A percentile compares a stretch with the other conserved stretches of the same genome.
phyloP scores from a whole-genome alignment of 1,140 invertebrate species.

The Hypothenemus hampei region DNA sequence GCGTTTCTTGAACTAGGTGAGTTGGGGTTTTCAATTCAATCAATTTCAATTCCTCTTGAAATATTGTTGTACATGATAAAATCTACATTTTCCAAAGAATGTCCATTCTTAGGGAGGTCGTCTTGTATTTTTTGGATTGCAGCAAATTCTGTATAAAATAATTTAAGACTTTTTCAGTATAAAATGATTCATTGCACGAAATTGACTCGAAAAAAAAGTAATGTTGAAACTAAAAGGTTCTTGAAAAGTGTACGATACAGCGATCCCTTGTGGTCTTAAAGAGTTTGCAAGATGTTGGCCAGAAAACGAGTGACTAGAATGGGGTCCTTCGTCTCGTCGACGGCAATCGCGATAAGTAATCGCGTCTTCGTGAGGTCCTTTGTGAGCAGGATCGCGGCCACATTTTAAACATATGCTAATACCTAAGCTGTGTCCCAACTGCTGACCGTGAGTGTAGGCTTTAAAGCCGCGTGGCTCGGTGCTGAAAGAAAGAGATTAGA shows the following conservation, averaged over 20 bases:
- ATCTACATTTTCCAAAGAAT: too few species aligned
- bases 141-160: too few species aligned
- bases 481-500: conserved; percentile 3
- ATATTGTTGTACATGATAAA: too few species aligned
- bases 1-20: too few species aligned
- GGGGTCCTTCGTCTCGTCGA: conserved; percentile 11
- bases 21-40: too few species aligned
- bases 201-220: not conserved
- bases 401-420: conserved; percentile 47
- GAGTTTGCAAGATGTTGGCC: conserved; percentile 35
- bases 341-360: conserved; percentile 44
- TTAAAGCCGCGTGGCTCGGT: conserved; percentile 20
- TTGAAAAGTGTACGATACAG: too few species aligned
- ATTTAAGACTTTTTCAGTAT: too few species aligned
- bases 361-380: conserved; percentile 42
- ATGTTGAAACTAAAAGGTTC: too few species aligned
- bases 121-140: too few species aligned
- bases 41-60: too few species aligned
- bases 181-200: too few species aligned
- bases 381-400: conserved; percentile 40
- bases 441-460: conserved; percentile 39
- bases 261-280: conserved; percentile 31
- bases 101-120: too few species aligned
- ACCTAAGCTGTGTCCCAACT: conserved; percentile 31
- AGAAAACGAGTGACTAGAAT: not conserved